Evolutionary conservation across 2,797 vertebrate genomes (phyloP).

Genomic region (Zenarchopterus dispar): DNA sequence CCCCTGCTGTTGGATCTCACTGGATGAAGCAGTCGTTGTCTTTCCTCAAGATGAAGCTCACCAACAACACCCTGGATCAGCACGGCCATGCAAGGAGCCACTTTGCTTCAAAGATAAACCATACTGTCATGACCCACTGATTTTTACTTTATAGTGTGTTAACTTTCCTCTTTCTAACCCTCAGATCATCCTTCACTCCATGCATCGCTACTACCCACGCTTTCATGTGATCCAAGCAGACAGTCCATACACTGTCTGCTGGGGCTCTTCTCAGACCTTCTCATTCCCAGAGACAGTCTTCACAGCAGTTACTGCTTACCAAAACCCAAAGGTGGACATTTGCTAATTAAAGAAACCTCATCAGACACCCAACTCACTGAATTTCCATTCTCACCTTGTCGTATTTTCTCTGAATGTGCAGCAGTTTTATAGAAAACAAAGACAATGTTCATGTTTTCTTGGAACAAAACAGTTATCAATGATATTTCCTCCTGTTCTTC

Average conservation of each 20-base stretch:
- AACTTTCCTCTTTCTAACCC: too few relatives aligned
- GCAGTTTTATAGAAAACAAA: not conserved
- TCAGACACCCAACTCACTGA: too few relatives aligned
- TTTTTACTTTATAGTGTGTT: not conserved
- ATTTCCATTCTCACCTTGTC: not conserved
- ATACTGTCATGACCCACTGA: too few relatives aligned
- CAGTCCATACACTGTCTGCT: conserved; percentile 84
- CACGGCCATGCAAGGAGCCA: conserved; percentile 84
- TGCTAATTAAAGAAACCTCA: not conserved
- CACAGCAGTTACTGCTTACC: conserved; percentile 91
- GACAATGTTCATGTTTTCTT: not conserved
- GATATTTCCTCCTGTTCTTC: not conserved
- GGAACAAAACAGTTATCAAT: not conserved
- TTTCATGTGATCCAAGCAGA: conserved; percentile 90
- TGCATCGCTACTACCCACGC: conserved; percentile 91
- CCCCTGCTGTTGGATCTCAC: conserved; percentile 88
- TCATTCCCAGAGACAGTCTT: conserved; percentile 90
- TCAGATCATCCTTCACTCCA: conserved; percentile 91
- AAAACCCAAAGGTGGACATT: conserved; percentile 85
- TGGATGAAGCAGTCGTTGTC: conserved; percentile 91
- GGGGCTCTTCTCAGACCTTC: conserved; percentile 88
- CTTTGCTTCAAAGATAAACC: not conserved
- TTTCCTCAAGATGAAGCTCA: conserved; percentile 92
- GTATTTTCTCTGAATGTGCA: not conserved
- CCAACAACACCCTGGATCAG: conserved; percentile 92